phyloP scores from a whole-genome alignment of 2,113 vertebrate genomes.

The Benthochromis sp. region DNA sequence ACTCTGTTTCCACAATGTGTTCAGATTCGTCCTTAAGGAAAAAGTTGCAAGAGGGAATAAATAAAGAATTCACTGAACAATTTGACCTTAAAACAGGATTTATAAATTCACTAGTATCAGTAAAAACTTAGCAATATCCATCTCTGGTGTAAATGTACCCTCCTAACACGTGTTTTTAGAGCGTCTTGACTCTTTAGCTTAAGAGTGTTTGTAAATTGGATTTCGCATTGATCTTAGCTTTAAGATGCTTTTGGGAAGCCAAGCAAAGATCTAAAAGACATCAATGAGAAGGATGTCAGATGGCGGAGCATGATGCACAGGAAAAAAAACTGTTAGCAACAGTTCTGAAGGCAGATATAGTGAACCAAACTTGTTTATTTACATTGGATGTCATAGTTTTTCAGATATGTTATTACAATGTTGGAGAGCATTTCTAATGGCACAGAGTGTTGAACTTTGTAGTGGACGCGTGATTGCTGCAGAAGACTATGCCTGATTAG shows the following conservation, averaged over 20 bases:
- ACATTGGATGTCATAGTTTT: background rate
- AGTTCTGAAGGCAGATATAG: background rate
- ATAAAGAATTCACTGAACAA: background rate
- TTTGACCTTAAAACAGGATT: background rate
- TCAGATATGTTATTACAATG: background rate
- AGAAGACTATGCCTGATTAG: background rate
- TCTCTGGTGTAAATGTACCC: background rate
- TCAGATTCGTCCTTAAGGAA: background rate
- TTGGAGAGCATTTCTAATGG: background rate
- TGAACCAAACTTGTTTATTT: background rate
- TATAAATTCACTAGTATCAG: background rate
- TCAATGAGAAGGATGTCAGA: background rate
- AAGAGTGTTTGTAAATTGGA: background rate
- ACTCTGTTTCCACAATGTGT: background rate
- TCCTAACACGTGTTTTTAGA: background rate
- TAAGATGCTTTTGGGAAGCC: background rate
- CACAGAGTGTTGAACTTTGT: background rate
- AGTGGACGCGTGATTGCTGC: fast-evolving
- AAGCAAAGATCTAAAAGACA: background rate
- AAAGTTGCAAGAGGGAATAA: background rate
- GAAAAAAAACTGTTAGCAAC: background rate
- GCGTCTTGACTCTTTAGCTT: background rate
- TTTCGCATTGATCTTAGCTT: background rate
- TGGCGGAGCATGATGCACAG: background rate
- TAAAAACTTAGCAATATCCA: background rate